Evolutionary conservation across 1,140 invertebrate genomes (phyloP), one percentile per base, ranked within the genome.

Genomic region (Geopemphigus sp.): DNA sequence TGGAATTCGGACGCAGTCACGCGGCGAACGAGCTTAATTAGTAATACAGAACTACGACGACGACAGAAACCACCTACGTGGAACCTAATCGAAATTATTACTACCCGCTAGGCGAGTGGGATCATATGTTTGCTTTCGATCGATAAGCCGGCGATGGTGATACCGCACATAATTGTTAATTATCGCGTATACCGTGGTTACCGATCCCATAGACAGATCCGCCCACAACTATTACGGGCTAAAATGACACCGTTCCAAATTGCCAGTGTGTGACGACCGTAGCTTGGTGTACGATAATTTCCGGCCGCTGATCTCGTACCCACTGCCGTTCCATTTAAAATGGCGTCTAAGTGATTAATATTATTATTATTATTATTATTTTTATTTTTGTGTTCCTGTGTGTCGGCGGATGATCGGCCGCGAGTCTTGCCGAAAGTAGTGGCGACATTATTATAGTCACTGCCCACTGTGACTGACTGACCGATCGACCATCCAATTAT

Each of bases 291-390:
- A 72, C 50, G 50, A 6, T 54, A 72, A 53, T 19, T 72, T 54
- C 2, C 53, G 6, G 4, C 68, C 47, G 26, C 6, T 3, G 12
- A 29, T 53, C 47, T 24, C 19, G 68, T 15, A 45, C 24, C 12
- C 6, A 63, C 74, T 78, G 74, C 3, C 39, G n/a, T 61, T 47
- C 19, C 26, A 61, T 78, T 78, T 47, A 61, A 78, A 78, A 78
- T 78, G 74, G 74, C 74, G 74, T 78, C 74, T 29, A 50, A 78
- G 74, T 78, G 74, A 78, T 78, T 78, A 78, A 78, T 78, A 47
- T 78, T 78, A 47, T 61, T 78, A 61, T 61, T 61, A 74, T 47
- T 78, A 47, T 57, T 78, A 1, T 61, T 78, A 39, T 39, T 39
- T 4, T 39, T n/a, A n/a, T 39, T 39, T 39, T 8, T 8, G 32